Evolutionary conservation across 2,797 vertebrate genomes (phyloP).

Genomic region (Hypotaenidia philippensis): DNA sequence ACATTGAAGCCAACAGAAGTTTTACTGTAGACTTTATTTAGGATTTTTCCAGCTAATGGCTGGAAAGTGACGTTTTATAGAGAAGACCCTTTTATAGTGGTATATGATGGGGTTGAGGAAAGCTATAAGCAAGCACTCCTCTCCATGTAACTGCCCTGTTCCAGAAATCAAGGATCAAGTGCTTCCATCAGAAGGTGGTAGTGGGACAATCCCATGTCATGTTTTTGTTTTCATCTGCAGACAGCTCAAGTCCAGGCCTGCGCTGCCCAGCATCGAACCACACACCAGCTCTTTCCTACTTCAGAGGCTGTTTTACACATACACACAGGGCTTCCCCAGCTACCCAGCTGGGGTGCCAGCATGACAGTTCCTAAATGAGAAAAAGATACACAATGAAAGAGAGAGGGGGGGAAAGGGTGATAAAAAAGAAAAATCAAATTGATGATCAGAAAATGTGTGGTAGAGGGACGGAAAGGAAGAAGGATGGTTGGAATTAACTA

Average conservation of each 20-base stretch:
- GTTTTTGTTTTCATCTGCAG: background rate
- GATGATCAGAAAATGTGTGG: background rate
- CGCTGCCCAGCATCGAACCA: background rate
- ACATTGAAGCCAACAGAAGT: background rate
- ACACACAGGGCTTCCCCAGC: background rate
- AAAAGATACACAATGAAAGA: background rate
- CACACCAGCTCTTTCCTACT: fast-evolving
- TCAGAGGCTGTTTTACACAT: fast-evolving
- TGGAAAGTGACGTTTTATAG: background rate
- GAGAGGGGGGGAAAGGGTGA: background rate
- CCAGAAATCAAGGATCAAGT: background rate
- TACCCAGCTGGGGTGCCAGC: background rate
- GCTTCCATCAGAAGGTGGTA: background rate
- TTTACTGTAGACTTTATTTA: background rate
- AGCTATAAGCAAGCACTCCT: background rate
- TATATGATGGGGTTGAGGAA: background rate
- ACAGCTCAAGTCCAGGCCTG: too few species aligned
- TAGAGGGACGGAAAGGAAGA: background rate
- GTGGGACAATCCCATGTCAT: background rate
- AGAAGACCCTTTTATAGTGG: background rate
- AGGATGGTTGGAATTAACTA: background rate
- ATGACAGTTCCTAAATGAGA: background rate
- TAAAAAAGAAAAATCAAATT: background rate
- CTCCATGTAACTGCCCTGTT: background rate
- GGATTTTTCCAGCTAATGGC: background rate